Conservation (phyloP, 2,888 invertebrate genomes). For the Epinotia nisella region DNA sequence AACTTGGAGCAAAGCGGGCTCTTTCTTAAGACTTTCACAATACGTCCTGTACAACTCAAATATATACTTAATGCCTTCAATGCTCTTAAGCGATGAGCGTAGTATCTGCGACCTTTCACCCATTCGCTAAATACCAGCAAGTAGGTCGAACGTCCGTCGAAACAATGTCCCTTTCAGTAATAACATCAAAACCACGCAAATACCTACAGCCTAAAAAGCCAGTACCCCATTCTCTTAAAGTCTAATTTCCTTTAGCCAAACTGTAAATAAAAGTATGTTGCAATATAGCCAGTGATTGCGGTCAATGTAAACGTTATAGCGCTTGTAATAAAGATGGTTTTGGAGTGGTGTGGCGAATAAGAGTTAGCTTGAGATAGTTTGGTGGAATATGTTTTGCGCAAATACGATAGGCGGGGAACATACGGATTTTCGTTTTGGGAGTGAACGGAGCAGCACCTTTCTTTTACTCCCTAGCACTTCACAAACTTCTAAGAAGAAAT, state of each 20-base stretch:
- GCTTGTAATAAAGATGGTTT: slow-evolving; percentile 11
- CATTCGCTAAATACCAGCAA: slow-evolving; percentile 3
- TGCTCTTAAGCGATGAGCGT: slow-evolving; percentile 4
- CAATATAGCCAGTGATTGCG: slow-evolving; percentile 14
- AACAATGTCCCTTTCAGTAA: slow-evolving; percentile 11
- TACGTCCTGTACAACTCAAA: neutral
- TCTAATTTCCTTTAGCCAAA: neutral
- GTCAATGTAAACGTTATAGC: neutral
- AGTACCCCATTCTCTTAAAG: neutral
- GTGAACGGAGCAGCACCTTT: neutral
- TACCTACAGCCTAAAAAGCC: neutral
- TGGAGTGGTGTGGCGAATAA: slow-evolving; percentile 1
- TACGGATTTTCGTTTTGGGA: neutral
- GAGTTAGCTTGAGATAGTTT: slow-evolving; percentile 31
- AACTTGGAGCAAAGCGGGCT: no score
- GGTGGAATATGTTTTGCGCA: slow-evolving; percentile 37
- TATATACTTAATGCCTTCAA: neutral
- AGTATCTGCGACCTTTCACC: slow-evolving; percentile 11
- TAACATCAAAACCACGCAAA: slow-evolving; percentile 3
- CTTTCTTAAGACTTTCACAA: neutral
- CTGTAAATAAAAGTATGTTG: slow-evolving; percentile 1
- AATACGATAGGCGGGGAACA: slow-evolving; percentile 17
- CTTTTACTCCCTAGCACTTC: no score
- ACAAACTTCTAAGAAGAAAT: no score
- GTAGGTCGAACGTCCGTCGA: slow-evolving; percentile 3